Base-by-base conservation (phyloP, 1,140 invertebrate species). In the Cyclargus thomasi region DNA sequence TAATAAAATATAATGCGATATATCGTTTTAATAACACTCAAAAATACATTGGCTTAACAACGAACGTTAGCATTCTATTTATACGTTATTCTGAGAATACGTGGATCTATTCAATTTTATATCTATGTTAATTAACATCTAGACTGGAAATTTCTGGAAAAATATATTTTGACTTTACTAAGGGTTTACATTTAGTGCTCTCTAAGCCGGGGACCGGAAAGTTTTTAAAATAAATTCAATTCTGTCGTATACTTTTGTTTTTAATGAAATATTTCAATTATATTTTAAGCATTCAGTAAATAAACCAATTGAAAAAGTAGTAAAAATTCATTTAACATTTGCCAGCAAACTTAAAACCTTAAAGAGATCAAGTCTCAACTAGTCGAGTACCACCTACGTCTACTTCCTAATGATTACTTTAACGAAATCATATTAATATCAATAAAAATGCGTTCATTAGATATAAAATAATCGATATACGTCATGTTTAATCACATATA, bases 1-100 rank as follows among this genome's bases (percentile, higher is more conserved):
- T 85, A 86, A 87, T 88, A 88, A 88, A 88, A 88, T 87, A 88
- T 79, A 85, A 79, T 82, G 55, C 65, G 75, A 78, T 83, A 85
- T 83, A 79, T 76, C 72, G 78, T 79, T 77, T 75, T 67, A 89
- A 89, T 85, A 87, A 87, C 84, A 84, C 81, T 80, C 83, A 78
- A 89, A 87, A 89, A 87, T 89, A 87, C 83, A 87, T 79, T 74
- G 75, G 76, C 75, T 79, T 81, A 83, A 77, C 80, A 82, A 78
- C 73, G 68, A 77, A 78, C 66, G 70, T 79, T 74, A 73, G 74
- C 75, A 76, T 70, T 70, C 59, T 70, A 66, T 74, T 72, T 72
- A 72, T 73, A 73, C 63, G 67, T 68, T 71, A 68, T 47, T 70
- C 53, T 67, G 70, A 71, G 70, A 68, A 68, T 68, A 71, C 64